These are phyloP conservation scores for Poecile montanus DNA, from an alignment of 2,797 vertebrate species.

Conservation along the genomic window DNA sequence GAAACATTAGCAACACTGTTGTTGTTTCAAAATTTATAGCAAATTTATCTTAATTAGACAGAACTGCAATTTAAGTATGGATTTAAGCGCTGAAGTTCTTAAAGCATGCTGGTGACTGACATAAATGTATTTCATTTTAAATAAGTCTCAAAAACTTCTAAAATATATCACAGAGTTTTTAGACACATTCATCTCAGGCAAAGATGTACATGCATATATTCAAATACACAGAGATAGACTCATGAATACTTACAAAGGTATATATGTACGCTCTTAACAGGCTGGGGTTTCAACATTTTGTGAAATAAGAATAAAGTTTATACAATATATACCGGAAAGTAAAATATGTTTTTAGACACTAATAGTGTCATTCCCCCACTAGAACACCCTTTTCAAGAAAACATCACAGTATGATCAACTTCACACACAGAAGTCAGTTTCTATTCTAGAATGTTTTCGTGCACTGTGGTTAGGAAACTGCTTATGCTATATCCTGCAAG, in stretches of 20 bases:
- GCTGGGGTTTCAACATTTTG: neutral
- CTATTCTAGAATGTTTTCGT: neutral
- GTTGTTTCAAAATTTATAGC: neutral
- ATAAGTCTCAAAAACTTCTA: neutral
- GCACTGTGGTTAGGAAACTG: neutral
- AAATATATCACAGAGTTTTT: neutral
- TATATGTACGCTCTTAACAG: neutral
- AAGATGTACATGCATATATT: neutral
- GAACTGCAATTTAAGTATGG: neutral
- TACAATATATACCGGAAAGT: neutral
- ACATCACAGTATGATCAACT: neutral
- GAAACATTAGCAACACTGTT: neutral
- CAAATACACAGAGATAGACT: neutral
- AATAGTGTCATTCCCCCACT: neutral
- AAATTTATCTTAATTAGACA: conserved; percentile 38
- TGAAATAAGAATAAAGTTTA: neutral
- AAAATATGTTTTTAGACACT: neutral
- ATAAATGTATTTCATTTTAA: neutral
- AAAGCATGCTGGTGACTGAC: neutral
- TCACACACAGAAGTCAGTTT: neutral
- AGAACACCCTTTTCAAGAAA: neutral
- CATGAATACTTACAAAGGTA: neutral
- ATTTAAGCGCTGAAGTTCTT: neutral
- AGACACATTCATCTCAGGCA: neutral
- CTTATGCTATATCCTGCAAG: neutral